phyloP scores from a whole-genome alignment of 2,888 invertebrate genomes.

The Archaeoteleia sp. region DNA sequence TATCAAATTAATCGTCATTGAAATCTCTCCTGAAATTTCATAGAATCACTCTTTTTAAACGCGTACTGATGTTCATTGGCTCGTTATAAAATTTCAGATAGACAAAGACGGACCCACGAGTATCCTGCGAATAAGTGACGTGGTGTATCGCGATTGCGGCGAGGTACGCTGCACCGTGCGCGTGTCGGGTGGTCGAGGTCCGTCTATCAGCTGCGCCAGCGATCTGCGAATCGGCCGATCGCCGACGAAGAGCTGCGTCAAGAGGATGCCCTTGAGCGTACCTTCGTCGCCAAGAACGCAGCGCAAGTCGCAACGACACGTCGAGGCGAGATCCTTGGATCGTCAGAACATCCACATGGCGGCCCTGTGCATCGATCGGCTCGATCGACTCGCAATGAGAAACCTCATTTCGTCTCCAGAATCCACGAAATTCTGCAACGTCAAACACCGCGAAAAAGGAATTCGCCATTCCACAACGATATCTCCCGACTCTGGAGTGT shows the following conservation, averaged over 20 bases:
- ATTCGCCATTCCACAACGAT: slow-evolving; percentile 4
- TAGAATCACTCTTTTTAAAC: no score
- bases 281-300: slow-evolving; percentile 28
- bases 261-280: slow-evolving; percentile 15
- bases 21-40: no score
- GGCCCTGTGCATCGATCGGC: slow-evolving; percentile 21
- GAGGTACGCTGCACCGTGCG: slow-evolving; percentile 74
- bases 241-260: background rate
- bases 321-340: slow-evolving; percentile 12
- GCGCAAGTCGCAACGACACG: slow-evolving; percentile 3
- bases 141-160: slow-evolving; percentile 77
- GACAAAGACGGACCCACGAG: slow-evolving; percentile 76
- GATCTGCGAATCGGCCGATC: slow-evolving; percentile 61
- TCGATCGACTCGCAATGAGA: no score
- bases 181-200: slow-evolving; percentile 61
- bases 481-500: slow-evolving; percentile 16
- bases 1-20: no score
- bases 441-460: no score
- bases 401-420: slow-evolving; percentile 2
- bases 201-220: slow-evolving; percentile 67
- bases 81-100: slow-evolving; percentile 73
- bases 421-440: background rate
- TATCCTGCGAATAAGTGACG: slow-evolving; percentile 78
- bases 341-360: slow-evolving; percentile 21
- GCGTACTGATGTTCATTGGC: no score